Evolutionary conservation across 2,113 vertebrate species (phyloP), one percentile per base, ranked within the genome.

Genomic region (Mormoops blainvillei): DNA sequence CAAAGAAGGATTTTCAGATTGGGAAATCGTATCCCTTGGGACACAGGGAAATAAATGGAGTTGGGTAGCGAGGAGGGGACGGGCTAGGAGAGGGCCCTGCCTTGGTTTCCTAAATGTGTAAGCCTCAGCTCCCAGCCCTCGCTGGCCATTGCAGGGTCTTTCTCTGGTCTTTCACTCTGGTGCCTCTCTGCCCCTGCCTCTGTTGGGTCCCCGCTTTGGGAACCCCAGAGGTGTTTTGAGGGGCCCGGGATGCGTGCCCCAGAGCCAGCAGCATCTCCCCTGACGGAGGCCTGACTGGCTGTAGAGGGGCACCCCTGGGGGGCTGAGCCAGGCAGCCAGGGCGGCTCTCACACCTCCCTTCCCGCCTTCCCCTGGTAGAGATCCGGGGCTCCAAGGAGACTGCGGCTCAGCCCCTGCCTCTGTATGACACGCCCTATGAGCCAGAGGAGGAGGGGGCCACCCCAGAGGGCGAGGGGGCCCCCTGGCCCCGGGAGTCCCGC

Each of bases 401-500:
- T 2, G 96, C 98, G 0, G 19, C 56, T 41, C 98, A 94, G 97
- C 98, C 97, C 0, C 98, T 96, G 94, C 99, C 98, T 96, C 98
- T 99, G n/a, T 99, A 99, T 0, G 99, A 99, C 90, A 99, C 99
- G 7, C 99, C 99, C 0, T 99, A 99, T 0, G 99, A 99, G 97
- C 98, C 98, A 1, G 91, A 98, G 50, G 99, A 99, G 58, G 99
- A 99, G 4, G 99, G 98, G 4, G 93, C 98, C 1, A 98, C 99
- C 45, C 96, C 98, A 0, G 99, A 99, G 45, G 87, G 98, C 0
- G 99, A 99, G 70, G 98, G 94, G 16, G 94, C 96, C 0, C 91
- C 98, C 8, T 97, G 98, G 78, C 97, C 98, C 50, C 98, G 98
- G 95, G 99, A 99, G 94, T 99, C 99, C 93, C 98, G 99, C 15